Evolutionary conservation across 2,888 invertebrate species (phyloP).

Genomic region (Scaptodrosophila latifasciaeformis): DNA sequence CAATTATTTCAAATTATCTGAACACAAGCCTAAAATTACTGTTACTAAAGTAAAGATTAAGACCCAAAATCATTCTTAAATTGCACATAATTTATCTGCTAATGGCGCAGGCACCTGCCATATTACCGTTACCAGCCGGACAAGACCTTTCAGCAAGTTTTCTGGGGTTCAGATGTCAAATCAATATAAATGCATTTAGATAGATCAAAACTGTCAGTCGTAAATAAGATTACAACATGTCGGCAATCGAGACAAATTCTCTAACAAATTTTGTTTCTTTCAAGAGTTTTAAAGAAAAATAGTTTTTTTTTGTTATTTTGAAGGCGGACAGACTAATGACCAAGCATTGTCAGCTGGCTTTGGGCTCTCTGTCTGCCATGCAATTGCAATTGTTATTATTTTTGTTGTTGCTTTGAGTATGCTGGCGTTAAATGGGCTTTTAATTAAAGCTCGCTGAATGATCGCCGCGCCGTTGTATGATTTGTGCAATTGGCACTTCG

Average conservation of each 20-base stretch:
- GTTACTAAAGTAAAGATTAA: not conserved
- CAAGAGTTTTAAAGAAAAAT: too few species aligned
- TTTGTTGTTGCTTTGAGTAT: not conserved
- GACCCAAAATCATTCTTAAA: not conserved
- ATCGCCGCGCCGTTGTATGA: not conserved
- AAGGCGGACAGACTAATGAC: slow-evolving; percentile 25
- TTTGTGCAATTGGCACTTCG: slow-evolving; percentile 35
- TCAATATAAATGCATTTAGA: slow-evolving; percentile 29
- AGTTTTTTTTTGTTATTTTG: too few species aligned
- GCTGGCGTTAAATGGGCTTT: slow-evolving; percentile 20
- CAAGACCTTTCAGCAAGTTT: not conserved
- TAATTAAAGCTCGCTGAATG: slow-evolving; percentile 26
- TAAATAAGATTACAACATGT: slow-evolving; percentile 31
- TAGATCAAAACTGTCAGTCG: not conserved
- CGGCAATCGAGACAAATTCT: not conserved
- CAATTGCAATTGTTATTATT: not conserved
- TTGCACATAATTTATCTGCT: too few species aligned
- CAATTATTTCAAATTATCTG: not conserved
- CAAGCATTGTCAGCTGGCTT: not conserved
- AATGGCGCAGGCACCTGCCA: too few species aligned
- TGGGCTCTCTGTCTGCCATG: too few species aligned
- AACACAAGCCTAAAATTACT: not conserved
- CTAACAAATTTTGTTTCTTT: not conserved
- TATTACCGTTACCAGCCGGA: not conserved
- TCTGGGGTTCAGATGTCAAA: slow-evolving; percentile 49